phyloP scores from a whole-genome alignment of 2,113 vertebrate species.

The Xyrauchen texanus region DNA sequence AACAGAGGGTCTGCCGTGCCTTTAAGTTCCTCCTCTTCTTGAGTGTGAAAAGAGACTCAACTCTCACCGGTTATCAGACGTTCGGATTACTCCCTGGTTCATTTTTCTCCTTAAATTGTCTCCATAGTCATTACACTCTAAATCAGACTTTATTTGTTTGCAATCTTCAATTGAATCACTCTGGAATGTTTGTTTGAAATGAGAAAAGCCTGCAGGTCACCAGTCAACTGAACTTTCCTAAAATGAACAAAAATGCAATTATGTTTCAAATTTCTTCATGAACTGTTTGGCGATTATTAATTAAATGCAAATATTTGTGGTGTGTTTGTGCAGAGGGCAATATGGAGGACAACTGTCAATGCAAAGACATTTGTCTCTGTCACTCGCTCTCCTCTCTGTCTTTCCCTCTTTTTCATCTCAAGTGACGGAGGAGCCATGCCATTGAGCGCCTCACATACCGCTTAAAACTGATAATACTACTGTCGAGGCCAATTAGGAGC shows the following conservation, averaged over 20 bases:
- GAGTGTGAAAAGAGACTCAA: slow-evolving; percentile 29
- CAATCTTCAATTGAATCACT: not conserved
- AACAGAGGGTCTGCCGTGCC: slow-evolving; percentile 36
- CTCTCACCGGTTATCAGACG: slow-evolving; percentile 11
- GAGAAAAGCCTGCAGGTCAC: slow-evolving; percentile 16
- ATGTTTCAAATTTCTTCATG: slow-evolving; percentile 14
- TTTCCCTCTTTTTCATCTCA: slow-evolving; percentile 41
- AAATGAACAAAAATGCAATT: not conserved
- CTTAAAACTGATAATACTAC: slow-evolving; percentile 72
- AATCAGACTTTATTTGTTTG: slow-evolving; percentile 15
- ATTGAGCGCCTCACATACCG: slow-evolving; percentile 53
- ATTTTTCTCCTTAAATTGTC: not conserved
- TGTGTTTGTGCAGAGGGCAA: slow-evolving; percentile 65
- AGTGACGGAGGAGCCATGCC: slow-evolving; percentile 48
- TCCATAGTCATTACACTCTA: not conserved
- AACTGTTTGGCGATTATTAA: slow-evolving; percentile 8
- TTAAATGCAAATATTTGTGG: slow-evolving; percentile 30
- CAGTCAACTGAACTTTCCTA: not conserved
- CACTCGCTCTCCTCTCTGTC: slow-evolving; percentile 61
- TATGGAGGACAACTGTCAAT: slow-evolving; percentile 81
- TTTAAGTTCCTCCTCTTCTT: slow-evolving; percentile 20
- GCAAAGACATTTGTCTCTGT: slow-evolving; percentile 77
- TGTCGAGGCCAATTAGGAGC: slow-evolving; percentile 74
- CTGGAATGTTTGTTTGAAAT: not conserved
- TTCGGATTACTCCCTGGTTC: not conserved